Percentiles rank a stretch among this genome's conserved stretches.
These are phyloP conservation scores for Rhodophaea formosa DNA, from an alignment of 2,888 invertebrate species.

Conservation along the genomic window DNA sequence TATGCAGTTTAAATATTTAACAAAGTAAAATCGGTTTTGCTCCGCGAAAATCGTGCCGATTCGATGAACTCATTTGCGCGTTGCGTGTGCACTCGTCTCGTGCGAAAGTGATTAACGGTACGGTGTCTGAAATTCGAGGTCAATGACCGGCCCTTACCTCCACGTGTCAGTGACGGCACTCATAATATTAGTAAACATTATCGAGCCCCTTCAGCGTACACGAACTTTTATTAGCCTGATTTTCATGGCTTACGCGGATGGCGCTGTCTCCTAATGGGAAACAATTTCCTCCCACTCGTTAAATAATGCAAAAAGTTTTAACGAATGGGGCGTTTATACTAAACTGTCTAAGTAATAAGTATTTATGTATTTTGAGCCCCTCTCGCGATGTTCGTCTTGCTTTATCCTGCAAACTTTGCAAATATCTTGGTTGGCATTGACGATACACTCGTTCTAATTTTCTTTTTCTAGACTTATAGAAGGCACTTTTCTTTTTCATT, in stretches of 20 bases:
- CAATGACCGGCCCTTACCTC: slow-evolving; percentile 66
- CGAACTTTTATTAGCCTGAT: slow-evolving; percentile 28
- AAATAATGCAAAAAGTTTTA: slow-evolving; percentile 57
- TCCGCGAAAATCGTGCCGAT: slow-evolving; percentile 7
- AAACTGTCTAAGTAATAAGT: slow-evolving; percentile 40
- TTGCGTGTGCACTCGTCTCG: slow-evolving; percentile 46
- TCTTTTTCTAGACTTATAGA: not conserved
- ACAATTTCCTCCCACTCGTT: slow-evolving; percentile 41
- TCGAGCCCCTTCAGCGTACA: slow-evolving; percentile 27
- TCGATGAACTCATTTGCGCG: slow-evolving; percentile 2
- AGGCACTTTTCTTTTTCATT: not conserved
- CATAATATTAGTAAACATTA: slow-evolving; percentile 40
- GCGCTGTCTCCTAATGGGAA: slow-evolving; percentile 31
- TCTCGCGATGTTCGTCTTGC: slow-evolving; percentile 24
- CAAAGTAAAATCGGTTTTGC: not conserved
- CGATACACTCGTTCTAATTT: not conserved
- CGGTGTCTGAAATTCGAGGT: slow-evolving; percentile 60
- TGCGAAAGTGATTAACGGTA: slow-evolving; percentile 70
- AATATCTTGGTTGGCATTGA: slow-evolving; percentile 19
- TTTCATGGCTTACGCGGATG: slow-evolving; percentile 27
- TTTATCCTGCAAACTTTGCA: slow-evolving; percentile 21
- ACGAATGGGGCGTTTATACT: slow-evolving; percentile 48
- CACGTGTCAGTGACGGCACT: slow-evolving; percentile 45
- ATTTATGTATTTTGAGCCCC: slow-evolving; percentile 33
- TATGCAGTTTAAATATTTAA: not conserved